Conservation (phyloP, 2,113 vertebrate genomes). For the Percina caprodes region DNA sequence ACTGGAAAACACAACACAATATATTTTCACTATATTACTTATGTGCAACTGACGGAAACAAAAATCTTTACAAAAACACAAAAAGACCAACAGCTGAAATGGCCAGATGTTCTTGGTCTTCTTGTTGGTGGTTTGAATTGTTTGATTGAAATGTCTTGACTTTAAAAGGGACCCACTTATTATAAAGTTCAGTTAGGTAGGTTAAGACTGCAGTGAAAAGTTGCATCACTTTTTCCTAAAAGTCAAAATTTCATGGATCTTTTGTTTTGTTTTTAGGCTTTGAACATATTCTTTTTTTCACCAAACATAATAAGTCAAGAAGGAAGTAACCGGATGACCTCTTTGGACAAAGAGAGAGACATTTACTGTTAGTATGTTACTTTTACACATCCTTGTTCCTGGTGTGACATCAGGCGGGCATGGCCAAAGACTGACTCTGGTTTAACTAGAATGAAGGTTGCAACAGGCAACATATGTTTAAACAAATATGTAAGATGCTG, state of each 20-base stretch:
- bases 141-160: neutral
- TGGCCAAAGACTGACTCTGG: constrained; percentile 22
- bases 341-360: neutral
- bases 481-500: neutral
- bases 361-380: constrained; percentile 14
- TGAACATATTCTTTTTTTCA: neutral
- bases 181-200: neutral
- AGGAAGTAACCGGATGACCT: neutral
- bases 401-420: neutral
- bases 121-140: neutral
- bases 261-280: neutral
- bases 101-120: neutral
- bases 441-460: constrained; percentile 16
- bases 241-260: neutral
- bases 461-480: neutral
- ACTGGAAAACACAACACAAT: neutral
- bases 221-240: neutral
- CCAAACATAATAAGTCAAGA: neutral
- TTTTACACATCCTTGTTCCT: constrained; percentile 60
- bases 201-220: neutral
- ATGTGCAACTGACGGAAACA: neutral
- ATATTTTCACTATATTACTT: neutral
- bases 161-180: neutral
- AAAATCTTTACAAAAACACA: neutral
- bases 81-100: neutral